Conservation (phyloP, 2,797 vertebrate species). For the Lycodopsis pacificus region DNA sequence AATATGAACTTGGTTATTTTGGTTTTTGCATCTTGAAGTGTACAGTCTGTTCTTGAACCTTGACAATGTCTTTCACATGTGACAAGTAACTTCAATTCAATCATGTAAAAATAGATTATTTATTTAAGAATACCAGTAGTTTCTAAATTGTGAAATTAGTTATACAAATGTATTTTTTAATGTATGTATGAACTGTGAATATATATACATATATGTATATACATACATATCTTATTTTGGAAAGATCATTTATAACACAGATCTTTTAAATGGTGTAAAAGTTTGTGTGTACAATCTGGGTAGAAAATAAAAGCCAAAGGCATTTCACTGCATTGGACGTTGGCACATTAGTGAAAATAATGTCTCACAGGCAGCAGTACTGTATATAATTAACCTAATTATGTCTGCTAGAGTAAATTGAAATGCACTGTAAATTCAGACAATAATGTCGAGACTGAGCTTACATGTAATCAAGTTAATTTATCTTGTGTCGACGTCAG, state of each 20-base stretch:
- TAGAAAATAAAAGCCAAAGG: not conserved
- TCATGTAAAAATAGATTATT: not conserved
- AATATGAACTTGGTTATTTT: not conserved
- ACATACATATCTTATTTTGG: not conserved
- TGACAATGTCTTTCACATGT: not conserved
- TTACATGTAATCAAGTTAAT: conserved; percentile 46
- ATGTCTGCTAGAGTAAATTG: conserved; percentile 42
- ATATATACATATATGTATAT: not conserved
- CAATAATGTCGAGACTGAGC: conserved; percentile 43
- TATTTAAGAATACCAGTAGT: not conserved
- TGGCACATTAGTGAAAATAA: conserved; percentile 9
- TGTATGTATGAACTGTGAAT: not conserved
- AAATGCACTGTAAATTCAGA: conserved; percentile 53
- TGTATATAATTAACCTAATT: conserved; percentile 64
- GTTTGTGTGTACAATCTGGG: not conserved
- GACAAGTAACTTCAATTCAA: not conserved
- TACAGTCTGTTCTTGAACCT: not conserved
- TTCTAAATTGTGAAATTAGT: not conserved
- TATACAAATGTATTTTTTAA: not conserved
- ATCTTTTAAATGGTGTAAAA: not conserved
- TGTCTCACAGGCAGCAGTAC: conserved; percentile 26
- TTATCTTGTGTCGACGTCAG: conserved; percentile 23
- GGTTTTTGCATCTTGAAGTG: not conserved
- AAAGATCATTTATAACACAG: not conserved
- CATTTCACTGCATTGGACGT: conserved; percentile 15